Base-by-base conservation (phyloP, 2,113 vertebrate species). In the Halcyon senegalensis region DNA sequence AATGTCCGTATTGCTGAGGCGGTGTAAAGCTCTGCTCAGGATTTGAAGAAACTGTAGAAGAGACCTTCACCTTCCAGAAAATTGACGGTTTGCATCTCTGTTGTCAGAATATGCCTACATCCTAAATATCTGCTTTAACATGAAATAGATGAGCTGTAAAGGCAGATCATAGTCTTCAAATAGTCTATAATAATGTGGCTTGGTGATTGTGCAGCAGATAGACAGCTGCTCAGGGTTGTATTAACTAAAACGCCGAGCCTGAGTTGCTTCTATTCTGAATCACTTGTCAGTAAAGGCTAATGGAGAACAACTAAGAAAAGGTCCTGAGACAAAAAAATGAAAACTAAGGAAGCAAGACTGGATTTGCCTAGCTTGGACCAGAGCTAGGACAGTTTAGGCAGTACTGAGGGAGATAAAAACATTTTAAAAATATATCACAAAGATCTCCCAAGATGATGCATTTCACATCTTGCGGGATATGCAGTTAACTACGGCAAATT, bases 81-180 rank as follows among this genome's bases (percentile, higher is more conserved):
- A 79, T 46, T 35, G 46, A 3, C 0, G 4, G 39, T 70, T 67
- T 89, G 64, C 10, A 1, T 72, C 33, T 73, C 35, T 62, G 44
- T 62, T 77, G 51, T 81, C 35, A 56, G 63, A 66, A 25, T 51
- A 72, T 25, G 44, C 15, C 16, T 37, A 28, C 0, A 0, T 50
- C 43, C 35, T 62, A 81, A 91, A 37, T 67, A 67, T 28, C 77
- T 89, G 43, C 76, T 91, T 72, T 70, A 51, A 77, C 58, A 30
- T 84, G 85, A 64, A 69, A 77, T 19, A 78, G 80, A 77, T 90
- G 80, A 75, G 55, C 68, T 81, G 84, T 53, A 59, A 84, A 83
- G 20, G 68, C 2, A 6, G 43, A 43, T 25, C 53, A 44, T 84
- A 59, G 27, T 82, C 35, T 79, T 83, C 91, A 87, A 63, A 67